Evolutionary conservation across 1,140 invertebrate species (phyloP).

Genomic region (Anoplolepis gracilipes): DNA sequence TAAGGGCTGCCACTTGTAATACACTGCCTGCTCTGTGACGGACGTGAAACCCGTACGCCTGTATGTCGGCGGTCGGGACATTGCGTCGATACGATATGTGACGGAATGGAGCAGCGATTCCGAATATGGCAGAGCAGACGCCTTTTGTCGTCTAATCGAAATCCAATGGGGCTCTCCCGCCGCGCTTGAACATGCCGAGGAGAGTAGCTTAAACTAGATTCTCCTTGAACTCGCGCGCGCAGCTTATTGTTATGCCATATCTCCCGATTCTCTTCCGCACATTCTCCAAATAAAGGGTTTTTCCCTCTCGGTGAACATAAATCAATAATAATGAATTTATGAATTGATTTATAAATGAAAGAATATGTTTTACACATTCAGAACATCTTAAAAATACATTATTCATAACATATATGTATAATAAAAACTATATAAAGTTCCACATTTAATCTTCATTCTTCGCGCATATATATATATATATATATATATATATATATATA

Average conservation of each 20-base stretch:
- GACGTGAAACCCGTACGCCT: not conserved
- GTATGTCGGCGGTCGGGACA: not conserved
- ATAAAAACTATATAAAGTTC: no score
- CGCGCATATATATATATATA: no score
- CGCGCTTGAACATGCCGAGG: conserved; percentile 2
- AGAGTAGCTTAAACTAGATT: conserved; percentile 25
- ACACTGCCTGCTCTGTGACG: not conserved
- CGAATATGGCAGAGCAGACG: conserved; percentile 10
- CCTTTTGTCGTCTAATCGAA: conserved; percentile 74
- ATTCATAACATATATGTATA: no score
- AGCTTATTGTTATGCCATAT: conserved; percentile 4
- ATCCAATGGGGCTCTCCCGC: conserved; percentile 68
- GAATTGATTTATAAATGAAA: no score
- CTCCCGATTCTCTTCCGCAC: not conserved
- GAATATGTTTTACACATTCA: no score
- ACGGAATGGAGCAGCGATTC: conserved; percentile 16
- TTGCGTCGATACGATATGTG: conserved; percentile 6
- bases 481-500: no score
- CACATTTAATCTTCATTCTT: no score
- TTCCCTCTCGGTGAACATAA: not conserved
- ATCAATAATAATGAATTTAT: not conserved
- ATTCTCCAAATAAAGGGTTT: not conserved
- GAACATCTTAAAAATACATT: no score
- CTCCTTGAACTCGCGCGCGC: conserved; percentile 6
- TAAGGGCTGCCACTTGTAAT: not conserved